These are phyloP conservation scores for Scylla paramamosain DNA, from an alignment of 1,140 invertebrate species.

Conservation along the genomic window DNA sequence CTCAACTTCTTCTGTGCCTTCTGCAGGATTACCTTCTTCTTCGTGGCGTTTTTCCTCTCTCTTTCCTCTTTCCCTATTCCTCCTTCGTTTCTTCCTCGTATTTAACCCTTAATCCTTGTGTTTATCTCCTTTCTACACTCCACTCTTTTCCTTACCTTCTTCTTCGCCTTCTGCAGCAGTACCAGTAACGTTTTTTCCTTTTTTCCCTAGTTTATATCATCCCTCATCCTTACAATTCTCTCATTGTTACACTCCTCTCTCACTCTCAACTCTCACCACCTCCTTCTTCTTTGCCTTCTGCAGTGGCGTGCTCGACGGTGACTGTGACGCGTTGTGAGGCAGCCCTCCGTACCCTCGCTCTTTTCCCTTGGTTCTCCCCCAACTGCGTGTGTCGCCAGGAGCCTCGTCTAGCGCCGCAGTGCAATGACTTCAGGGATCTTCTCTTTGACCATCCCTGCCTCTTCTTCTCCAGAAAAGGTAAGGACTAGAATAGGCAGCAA, in stretches of 20 bases:
- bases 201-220: neutral
- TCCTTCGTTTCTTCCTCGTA: no score
- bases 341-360: conserved; percentile 90
- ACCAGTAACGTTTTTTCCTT: neutral
- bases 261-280: neutral
- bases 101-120: no score
- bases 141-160: neutral
- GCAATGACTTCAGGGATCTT: conserved; percentile 94
- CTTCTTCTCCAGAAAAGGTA: conserved; percentile 92
- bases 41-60: no score
- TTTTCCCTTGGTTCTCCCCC: conserved; percentile 94
- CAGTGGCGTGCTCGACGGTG: conserved; percentile 95
- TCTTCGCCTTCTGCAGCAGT: neutral
- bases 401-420: conserved; percentile 92
- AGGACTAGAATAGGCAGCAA: neutral
- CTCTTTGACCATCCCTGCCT: conserved; percentile 95
- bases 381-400: conserved; percentile 94
- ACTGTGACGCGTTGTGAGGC: conserved; percentile 95
- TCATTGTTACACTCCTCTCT: neutral
- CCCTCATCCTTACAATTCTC: neutral
- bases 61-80: no score
- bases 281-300: neutral
- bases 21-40: no score
- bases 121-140: neutral
- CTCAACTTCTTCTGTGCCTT: no score